phyloP scores from a whole-genome alignment of 2,797 vertebrate genomes.

The Liparis tanakae region DNA sequence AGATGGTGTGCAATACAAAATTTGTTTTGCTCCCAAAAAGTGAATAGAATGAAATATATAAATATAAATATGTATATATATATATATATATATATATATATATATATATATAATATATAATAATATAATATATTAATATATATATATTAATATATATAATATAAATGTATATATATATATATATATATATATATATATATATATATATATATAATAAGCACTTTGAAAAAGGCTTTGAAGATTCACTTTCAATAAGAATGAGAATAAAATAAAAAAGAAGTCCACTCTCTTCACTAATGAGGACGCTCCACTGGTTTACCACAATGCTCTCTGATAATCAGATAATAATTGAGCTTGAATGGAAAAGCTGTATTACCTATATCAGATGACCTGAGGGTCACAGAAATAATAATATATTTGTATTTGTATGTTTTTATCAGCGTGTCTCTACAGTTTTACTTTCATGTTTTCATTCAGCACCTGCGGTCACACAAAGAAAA shows the following conservation, averaged over 20 bases:
- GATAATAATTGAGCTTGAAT: background rate
- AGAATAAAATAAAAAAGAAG: background rate
- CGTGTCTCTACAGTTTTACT: background rate
- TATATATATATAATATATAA: background rate
- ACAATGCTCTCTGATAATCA: constrained; percentile 27
- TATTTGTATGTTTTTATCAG: background rate
- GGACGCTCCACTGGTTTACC: constrained; percentile 16
- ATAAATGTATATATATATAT: too few species aligned
- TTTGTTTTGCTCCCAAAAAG: background rate
- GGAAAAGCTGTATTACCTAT: background rate
- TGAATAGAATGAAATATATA: background rate
- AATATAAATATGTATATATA: too few species aligned
- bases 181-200: too few species aligned
- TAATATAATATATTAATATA: too few species aligned
- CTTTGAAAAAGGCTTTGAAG: constrained; percentile 18
- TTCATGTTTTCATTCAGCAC: background rate
- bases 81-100: too few species aligned
- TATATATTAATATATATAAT: too few species aligned
- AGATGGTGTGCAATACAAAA: background rate
- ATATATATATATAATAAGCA: constrained; percentile 2
- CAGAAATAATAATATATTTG: background rate
- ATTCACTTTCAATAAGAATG: background rate
- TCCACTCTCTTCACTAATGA: constrained; percentile 12
- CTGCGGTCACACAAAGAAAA: too few species aligned
- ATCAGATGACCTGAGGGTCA: background rate